A percentile compares a stretch with the other conserved stretches of the same genome.
phyloP scores from a whole-genome alignment of 2,888 invertebrate species.

The Marronus borbonicus region DNA sequence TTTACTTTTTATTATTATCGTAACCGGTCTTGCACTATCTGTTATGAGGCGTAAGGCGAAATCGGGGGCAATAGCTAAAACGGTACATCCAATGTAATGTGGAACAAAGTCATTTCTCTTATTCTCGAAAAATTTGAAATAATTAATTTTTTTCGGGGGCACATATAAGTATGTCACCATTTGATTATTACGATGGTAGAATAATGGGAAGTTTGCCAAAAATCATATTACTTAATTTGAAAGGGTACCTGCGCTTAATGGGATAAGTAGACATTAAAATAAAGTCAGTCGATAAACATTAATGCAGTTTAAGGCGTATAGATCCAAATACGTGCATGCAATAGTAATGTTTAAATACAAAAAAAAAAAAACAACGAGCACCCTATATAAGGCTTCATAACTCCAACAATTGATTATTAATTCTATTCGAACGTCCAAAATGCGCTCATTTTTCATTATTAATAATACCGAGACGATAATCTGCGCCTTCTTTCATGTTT shows the following conservation, averaged over 20 bases:
- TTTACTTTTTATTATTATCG: slow-evolving; percentile 32
- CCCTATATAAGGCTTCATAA: slow-evolving; percentile 5
- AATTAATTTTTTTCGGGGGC: neutral
- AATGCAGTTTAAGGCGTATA: no score
- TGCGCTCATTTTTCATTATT: slow-evolving; percentile 35
- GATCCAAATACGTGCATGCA: no score
- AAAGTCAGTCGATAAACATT: no score
- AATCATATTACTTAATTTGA: no score
- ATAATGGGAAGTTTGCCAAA: no score
- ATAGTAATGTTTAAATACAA: no score
- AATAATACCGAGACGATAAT: slow-evolving; percentile 22
- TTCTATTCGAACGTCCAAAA: slow-evolving; percentile 24
- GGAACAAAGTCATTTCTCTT: slow-evolving; percentile 32
- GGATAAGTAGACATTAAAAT: no score
- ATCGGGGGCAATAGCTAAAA: slow-evolving; percentile 39
- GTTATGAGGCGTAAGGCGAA: slow-evolving; percentile 31
- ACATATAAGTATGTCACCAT: no score
- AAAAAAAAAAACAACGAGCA: neutral
- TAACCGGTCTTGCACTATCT: slow-evolving; percentile 40
- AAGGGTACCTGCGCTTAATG: no score
- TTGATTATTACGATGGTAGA: no score
- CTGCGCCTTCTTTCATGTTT: slow-evolving; percentile 11
- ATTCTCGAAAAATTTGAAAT: slow-evolving; percentile 6
- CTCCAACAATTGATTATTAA: slow-evolving; percentile 25
- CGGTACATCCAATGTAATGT: slow-evolving; percentile 41